A percentile compares a stretch with the other conserved stretches of the same genome.
Conservation (phyloP, 2,888 invertebrate genomes). For the Myathropa florea region DNA sequence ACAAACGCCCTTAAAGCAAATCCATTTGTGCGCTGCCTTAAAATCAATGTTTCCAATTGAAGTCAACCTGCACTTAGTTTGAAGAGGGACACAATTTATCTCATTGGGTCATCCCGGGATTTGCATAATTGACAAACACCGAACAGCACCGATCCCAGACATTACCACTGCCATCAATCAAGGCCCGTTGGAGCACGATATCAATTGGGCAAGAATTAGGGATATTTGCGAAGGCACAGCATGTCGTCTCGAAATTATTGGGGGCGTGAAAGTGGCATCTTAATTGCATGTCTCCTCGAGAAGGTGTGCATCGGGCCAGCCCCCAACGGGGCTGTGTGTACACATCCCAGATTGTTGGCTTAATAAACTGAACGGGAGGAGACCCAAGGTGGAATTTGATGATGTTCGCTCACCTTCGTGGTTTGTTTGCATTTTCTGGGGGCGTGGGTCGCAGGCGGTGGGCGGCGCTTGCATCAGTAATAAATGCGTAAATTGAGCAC, state of each 20-base stretch:
- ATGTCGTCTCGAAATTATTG: constrained; percentile 49
- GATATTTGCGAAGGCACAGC: constrained; percentile 22
- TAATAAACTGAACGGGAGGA: constrained; percentile 42
- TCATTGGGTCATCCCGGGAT: background rate
- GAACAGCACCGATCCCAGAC: background rate
- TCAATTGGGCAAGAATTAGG: constrained; percentile 35
- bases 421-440: constrained; percentile 26
- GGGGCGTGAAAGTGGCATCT: constrained; percentile 62
- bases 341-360: constrained; percentile 33
- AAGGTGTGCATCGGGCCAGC: background rate
- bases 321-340: background rate
- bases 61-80: background rate
- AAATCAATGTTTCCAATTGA: background rate
- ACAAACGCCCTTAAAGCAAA: no score
- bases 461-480: constrained; percentile 12
- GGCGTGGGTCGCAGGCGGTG: constrained; percentile 12
- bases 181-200: background rate
- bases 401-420: constrained; percentile 8
- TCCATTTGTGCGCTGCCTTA: no score
- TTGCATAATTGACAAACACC: background rate
- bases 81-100: background rate
- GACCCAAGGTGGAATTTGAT: constrained; percentile 9
- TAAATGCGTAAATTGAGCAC: constrained; percentile 60
- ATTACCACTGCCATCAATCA: background rate
- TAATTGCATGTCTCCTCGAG: constrained; percentile 47